Evolutionary conservation across 2,797 vertebrate genomes (phyloP).

Genomic region (Uromys caudimaculatus): DNA sequence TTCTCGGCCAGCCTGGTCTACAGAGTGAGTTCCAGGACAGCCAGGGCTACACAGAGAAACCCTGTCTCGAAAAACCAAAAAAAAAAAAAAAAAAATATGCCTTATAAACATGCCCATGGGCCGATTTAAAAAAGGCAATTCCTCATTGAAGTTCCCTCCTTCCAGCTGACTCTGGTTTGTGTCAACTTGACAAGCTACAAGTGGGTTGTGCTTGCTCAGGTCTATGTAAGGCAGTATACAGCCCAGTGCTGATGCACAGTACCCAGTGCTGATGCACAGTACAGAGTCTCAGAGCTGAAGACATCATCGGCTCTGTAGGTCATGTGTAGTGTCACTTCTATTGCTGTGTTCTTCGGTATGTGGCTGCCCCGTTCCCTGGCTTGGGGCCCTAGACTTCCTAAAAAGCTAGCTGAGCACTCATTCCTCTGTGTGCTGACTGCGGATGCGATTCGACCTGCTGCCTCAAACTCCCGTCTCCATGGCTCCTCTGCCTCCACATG

Average conservation of each 20-base stretch:
- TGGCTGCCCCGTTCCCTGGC: no score
- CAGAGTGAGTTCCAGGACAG: no score
- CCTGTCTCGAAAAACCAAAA: no score
- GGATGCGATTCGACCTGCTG: neutral
- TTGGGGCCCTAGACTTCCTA: no score
- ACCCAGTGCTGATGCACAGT: neutral
- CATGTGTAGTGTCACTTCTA: neutral
- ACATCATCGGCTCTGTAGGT: neutral
- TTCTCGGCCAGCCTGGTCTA: no score
- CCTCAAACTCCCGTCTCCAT: neutral
- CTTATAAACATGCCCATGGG: neutral
- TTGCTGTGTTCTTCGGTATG: neutral
- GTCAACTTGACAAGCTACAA: neutral
- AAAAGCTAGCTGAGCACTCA: neutral
- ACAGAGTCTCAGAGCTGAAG: neutral
- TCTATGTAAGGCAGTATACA: no score
- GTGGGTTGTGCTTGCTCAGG: neutral
- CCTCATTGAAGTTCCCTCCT: neutral
- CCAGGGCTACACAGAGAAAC: no score
- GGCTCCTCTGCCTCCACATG: neutral
- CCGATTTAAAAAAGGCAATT: neutral
- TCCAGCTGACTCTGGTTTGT: neutral
- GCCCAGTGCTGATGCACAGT: neutral
- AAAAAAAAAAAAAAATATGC: no score
- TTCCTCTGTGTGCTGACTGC: neutral